Base-by-base conservation (phyloP, 2,113 vertebrate species). In the Ceyx margarethae region DNA sequence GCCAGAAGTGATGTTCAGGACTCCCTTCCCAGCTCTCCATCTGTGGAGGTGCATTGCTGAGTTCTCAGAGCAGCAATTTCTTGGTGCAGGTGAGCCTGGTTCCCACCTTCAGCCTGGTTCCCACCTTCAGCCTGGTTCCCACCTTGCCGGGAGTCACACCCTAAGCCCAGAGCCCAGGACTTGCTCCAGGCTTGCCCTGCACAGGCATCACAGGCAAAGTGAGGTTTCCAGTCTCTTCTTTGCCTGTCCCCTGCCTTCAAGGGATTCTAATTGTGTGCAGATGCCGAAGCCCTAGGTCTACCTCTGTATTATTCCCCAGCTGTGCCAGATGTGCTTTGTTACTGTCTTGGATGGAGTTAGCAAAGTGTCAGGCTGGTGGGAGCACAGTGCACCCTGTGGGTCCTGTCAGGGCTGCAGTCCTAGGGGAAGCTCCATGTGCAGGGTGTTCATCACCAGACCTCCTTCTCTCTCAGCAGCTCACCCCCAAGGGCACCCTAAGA, bases 201-300 rank as follows among this genome's bases (percentile, higher is more conserved):
- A 1, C 18, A 31, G 12, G 40, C 1, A 0, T 16, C 1, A 1
- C 19, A 28, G 62, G 15, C 10, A 3, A 43, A 61, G 23, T 20
- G 10, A 31, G 18, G 20, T 56, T 81, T 79, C 45, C 60, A 37
- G 50, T 13, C 25, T 22, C 16, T 74, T 90, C 48, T 56, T 90
- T 31, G 26, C 50, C 35, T 76, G 45, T 37, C 31, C 53, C 11
- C 11, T 42, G 46, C 84, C 64, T 81, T 56, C 4, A 4, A 42
- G 46, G 42, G 54, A 35, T 26, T 65, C 18, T 66, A 10, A 80
- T 66, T 25, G 3, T 0, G 0, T 48, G 33, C 53, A 60, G 65
- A 9, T 66, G 90, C 42, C 1, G 18, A 46, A 56, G 72, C 72
- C 37, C 3, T 1, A 53, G 64, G 50, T 68, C 80, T 73, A 15